phyloP scores from a whole-genome alignment of 2,888 invertebrate genomes.

The Netelia inedita region DNA sequence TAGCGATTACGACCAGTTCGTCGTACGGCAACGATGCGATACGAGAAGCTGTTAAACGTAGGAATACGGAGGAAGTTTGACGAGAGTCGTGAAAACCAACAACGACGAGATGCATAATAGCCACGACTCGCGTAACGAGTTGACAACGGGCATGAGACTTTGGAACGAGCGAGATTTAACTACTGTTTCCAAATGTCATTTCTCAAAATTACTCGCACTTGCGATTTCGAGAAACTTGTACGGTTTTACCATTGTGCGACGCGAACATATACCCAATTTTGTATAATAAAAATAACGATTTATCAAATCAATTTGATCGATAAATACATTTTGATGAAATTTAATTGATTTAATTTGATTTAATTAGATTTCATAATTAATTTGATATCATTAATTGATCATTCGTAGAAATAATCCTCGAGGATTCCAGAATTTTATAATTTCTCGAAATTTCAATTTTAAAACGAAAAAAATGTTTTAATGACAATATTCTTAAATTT shows the following conservation, averaged over 20 bases:
- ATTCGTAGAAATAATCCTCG: too few relatives aligned
- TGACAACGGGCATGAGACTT: background rate
- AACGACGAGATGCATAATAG: background rate
- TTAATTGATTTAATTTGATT: background rate
- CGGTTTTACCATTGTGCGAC: background rate
- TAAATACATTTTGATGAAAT: too few relatives aligned
- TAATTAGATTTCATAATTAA: too few relatives aligned
- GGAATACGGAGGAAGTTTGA: slow-evolving; percentile 1
- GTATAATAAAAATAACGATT: background rate
- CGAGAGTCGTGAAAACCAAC: slow-evolving; percentile 38
- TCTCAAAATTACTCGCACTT: slow-evolving; percentile 17
- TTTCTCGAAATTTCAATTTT: too few relatives aligned
- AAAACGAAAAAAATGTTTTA: too few relatives aligned
- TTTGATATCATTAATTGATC: too few relatives aligned
- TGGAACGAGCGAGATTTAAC: slow-evolving; percentile 36
- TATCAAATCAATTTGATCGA: background rate
- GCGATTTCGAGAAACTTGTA: background rate
- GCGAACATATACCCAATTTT: background rate
- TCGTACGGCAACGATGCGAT: background rate
- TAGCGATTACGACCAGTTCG: background rate
- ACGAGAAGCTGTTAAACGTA: background rate
- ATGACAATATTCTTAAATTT: background rate
- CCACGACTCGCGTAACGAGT: slow-evolving; percentile 16
- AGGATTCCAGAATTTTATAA: too few relatives aligned
- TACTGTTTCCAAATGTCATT: slow-evolving; percentile 27